These are phyloP conservation scores for Trissoscelio sp. DNA, from an alignment of 2,888 invertebrate species.

Conservation along the genomic window DNA sequence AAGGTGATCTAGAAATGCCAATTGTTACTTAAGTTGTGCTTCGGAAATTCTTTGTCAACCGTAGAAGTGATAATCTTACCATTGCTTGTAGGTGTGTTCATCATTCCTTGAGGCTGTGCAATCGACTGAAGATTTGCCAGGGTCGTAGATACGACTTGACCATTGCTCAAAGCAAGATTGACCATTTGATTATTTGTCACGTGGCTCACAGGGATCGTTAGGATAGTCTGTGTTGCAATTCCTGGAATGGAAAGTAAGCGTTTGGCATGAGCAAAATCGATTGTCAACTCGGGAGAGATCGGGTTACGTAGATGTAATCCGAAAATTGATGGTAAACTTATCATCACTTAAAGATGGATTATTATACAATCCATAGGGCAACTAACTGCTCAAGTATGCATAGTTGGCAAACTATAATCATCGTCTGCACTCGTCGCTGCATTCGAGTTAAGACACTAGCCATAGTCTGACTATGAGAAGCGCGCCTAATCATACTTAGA, in stretches of 20 bases:
- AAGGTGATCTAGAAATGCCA: too few species aligned
- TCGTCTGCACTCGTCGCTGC: constrained; percentile 79
- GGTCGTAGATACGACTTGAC: constrained; percentile 93
- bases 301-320: constrained; percentile 59
- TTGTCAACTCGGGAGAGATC: constrained; percentile 45
- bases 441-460: constrained; percentile 79
- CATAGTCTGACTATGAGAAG: constrained; percentile 77
- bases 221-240: constrained; percentile 96
- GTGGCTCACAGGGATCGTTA: constrained; percentile 97
- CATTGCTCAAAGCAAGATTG: constrained; percentile 92
- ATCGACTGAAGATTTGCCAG: constrained; percentile 91
- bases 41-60: too few species aligned
- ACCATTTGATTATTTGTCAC: constrained; percentile 91
- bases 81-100: constrained; percentile 84
- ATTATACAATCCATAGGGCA: constrained; percentile 83
- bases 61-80: too few species aligned
- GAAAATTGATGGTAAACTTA: constrained; percentile 78
- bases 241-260: constrained; percentile 85
- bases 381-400: constrained; percentile 81
- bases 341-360: constrained; percentile 82
- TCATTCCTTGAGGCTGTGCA: constrained; percentile 89
- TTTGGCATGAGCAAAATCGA: constrained; percentile 34
- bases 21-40: too few species aligned
- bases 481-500: constrained; percentile 84
- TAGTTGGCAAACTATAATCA: constrained; percentile 84